Conservation (phyloP, 2,797 vertebrate genomes). For the Vireo griseus region DNA sequence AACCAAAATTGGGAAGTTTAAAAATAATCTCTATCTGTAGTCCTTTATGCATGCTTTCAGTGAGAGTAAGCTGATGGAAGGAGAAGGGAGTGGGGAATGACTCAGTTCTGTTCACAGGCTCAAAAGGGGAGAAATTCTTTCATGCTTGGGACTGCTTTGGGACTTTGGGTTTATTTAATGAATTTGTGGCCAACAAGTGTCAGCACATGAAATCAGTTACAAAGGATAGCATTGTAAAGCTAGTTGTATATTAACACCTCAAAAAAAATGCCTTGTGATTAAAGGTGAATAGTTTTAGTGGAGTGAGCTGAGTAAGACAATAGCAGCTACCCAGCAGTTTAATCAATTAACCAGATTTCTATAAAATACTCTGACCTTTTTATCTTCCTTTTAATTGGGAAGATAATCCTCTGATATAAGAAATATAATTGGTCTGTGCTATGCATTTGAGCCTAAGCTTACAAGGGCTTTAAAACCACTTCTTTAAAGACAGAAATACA, state of each 20-base stretch:
- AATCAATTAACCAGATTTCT: slow-evolving; percentile 18
- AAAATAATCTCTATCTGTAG: background rate
- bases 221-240: background rate
- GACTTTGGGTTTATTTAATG: background rate
- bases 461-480: background rate
- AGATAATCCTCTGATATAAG: background rate
- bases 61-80: background rate
- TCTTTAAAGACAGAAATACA: background rate
- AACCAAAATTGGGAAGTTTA: background rate
- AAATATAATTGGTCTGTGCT: background rate
- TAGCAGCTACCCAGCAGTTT: background rate
- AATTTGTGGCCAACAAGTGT: background rate
- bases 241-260: background rate
- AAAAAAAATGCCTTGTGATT: background rate
- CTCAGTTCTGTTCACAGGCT: background rate
- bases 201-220: background rate
- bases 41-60: background rate
- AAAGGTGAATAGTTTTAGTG: background rate
- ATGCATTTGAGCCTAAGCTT: background rate
- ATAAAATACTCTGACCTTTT: background rate
- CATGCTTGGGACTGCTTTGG: background rate
- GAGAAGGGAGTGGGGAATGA: background rate
- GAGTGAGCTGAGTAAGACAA: background rate
- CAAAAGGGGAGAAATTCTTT: background rate
- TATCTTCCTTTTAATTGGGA: background rate